Evolutionary conservation across 2,888 invertebrate genomes (phyloP).

Genomic region (Rotaria macrura): DNA sequence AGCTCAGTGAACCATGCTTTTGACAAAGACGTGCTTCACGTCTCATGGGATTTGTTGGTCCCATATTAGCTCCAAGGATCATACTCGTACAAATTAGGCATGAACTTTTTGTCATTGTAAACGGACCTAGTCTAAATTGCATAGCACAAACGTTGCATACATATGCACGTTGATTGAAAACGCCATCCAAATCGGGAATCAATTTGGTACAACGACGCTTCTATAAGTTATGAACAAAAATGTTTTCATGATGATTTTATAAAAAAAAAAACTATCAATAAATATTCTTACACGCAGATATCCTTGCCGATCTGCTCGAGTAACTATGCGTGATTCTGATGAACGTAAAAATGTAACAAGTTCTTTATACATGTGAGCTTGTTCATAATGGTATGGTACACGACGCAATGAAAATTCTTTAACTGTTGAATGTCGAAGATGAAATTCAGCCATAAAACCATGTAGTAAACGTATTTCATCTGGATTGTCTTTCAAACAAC

Average conservation of each 20-base stretch:
- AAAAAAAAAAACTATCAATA: background rate
- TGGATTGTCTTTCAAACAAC: background rate
- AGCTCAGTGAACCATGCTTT: background rate
- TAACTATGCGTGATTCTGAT: background rate
- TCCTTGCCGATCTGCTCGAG: background rate
- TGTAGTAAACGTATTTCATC: background rate
- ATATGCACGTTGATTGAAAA: background rate
- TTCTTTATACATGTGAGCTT: background rate
- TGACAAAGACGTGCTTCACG: background rate
- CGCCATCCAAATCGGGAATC: background rate
- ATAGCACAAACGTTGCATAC: background rate
- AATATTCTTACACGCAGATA: background rate
- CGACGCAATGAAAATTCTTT: background rate
- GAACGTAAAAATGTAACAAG: background rate
- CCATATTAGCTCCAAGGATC: background rate
- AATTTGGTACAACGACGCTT: background rate
- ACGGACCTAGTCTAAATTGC: background rate
- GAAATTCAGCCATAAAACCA: background rate
- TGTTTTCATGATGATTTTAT: no score
- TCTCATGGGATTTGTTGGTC: background rate
- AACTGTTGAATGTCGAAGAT: background rate
- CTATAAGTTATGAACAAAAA: background rate
- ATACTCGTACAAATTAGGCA: background rate
- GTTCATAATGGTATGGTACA: slow-evolving; percentile 8
- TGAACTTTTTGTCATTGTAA: background rate